Evolutionary conservation across 2,113 vertebrate genomes (phyloP).

Genomic region (Sander lucioperca): DNA sequence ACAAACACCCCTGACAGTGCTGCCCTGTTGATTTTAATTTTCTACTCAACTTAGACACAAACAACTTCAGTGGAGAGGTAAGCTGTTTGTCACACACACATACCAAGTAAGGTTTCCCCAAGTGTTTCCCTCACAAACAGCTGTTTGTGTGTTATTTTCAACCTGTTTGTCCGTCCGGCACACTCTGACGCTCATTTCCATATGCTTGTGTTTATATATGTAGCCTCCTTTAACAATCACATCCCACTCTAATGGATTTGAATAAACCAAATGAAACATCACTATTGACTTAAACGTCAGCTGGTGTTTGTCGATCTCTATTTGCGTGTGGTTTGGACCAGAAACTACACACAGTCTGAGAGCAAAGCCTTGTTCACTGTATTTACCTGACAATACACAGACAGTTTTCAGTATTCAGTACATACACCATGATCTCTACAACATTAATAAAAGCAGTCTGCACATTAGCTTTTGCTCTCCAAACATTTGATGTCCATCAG

Average conservation of each 20-base stretch:
- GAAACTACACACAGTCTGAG: neutral
- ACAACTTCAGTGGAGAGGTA: neutral
- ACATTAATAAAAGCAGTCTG: too few species aligned
- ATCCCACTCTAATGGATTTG: neutral
- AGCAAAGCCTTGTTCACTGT: neutral
- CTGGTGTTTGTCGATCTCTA: neutral
- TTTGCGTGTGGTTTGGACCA: neutral
- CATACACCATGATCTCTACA: neutral
- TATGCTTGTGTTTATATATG: neutral
- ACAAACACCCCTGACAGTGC: neutral
- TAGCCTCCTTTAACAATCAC: neutral
- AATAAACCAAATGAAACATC: neutral
- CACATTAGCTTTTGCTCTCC: neutral
- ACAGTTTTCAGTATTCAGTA: neutral
- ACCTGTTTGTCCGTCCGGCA: slow-evolving; percentile 24
- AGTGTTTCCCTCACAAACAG: neutral
- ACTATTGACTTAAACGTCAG: neutral
- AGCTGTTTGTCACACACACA: slow-evolving; percentile 6
- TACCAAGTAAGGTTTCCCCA: neutral
- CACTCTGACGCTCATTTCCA: neutral
- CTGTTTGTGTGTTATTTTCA: slow-evolving; percentile 3
- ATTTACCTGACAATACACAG: neutral
- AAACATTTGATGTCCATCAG: neutral
- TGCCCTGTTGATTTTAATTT: neutral
- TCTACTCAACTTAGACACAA: neutral